Percentiles rank a stretch among this genome's conserved stretches.
phyloP scores from a whole-genome alignment of 2,797 vertebrate species.

The Trichosurus vulpecula region DNA sequence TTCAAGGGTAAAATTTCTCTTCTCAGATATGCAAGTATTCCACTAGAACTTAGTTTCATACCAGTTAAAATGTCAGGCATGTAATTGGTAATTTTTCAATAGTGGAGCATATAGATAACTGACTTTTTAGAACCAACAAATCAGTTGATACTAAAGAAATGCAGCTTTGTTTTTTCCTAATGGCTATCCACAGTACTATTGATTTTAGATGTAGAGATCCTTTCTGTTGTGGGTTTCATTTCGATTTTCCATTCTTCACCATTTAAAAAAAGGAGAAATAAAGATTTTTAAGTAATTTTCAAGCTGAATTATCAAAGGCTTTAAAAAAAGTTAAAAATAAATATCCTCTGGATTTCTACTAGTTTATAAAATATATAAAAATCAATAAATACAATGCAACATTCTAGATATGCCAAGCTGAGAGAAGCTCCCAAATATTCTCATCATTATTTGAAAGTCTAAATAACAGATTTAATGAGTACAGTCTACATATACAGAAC shows the following conservation, averaged over 20 bases:
- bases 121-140: constrained; percentile 86
- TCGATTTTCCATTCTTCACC: constrained; percentile 85
- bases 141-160: constrained; percentile 83
- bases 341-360: constrained; percentile 69
- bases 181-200: constrained; percentile 87
- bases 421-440: constrained; percentile 53
- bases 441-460: constrained; percentile 66
- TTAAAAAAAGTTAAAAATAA: constrained; percentile 76
- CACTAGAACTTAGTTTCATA: constrained; percentile 81
- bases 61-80: constrained; percentile 74
- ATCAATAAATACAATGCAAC: constrained; percentile 57
- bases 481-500: constrained; percentile 76
- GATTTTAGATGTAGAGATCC: constrained; percentile 91
- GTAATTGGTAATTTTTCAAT: constrained; percentile 78
- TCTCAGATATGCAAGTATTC: constrained; percentile 74
- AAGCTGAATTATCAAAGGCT: constrained; percentile 78
- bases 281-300: constrained; percentile 83
- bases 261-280: constrained; percentile 77
- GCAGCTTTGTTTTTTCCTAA: constrained; percentile 83
- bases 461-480: constrained; percentile 63
- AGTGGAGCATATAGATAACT: constrained; percentile 82
- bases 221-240: constrained; percentile 88
- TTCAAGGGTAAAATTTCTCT: constrained; percentile 81
- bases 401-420: constrained; percentile 52
- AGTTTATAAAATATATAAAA: constrained; percentile 64